A percentile compares a stretch with the other conserved stretches of the same genome.
These are phyloP conservation scores for Neoaliturus tenellus DNA, from an alignment of 2,888 invertebrate species.

Conservation along the genomic window DNA sequence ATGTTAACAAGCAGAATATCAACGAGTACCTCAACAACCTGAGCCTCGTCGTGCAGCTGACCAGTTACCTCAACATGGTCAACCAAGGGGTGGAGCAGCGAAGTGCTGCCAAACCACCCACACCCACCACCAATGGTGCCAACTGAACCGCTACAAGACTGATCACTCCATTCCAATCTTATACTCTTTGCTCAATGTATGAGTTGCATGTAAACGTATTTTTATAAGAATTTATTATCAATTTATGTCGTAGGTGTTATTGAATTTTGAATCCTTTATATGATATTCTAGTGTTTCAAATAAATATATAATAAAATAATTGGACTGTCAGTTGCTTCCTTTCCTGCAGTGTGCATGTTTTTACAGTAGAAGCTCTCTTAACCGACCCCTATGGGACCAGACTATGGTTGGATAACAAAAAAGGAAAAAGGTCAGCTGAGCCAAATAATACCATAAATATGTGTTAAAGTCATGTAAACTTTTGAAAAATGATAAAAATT, in stretches of 20 bases:
- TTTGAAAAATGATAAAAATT: too few relatives aligned
- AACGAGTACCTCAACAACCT: conserved; percentile 56
- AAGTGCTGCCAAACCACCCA: neutral
- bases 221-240: conserved; percentile 2
- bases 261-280: neutral
- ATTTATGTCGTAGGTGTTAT: neutral
- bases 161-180: neutral
- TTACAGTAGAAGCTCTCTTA: too few relatives aligned
- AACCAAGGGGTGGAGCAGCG: conserved; percentile 45
- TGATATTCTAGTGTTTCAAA: neutral
- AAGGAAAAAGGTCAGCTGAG: too few relatives aligned
- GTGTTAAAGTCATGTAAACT: too few relatives aligned
- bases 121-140: conserved; percentile 3
- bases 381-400: too few relatives aligned
- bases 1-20: conserved; percentile 55
- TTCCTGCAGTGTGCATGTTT: too few relatives aligned
- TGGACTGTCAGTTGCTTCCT: too few relatives aligned
- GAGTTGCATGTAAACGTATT: neutral
- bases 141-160: neutral
- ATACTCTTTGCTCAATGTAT: conserved; percentile 24
- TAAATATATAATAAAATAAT: conserved; percentile 12
- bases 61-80: conserved; percentile 54
- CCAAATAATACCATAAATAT: too few relatives aligned
- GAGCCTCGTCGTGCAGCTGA: conserved; percentile 53
- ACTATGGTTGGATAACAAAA: too few relatives aligned